Evolutionary conservation across 2,797 vertebrate genomes (phyloP), one percentile per base, ranked within the genome.

Genomic region (Neostethus bicornis): DNA sequence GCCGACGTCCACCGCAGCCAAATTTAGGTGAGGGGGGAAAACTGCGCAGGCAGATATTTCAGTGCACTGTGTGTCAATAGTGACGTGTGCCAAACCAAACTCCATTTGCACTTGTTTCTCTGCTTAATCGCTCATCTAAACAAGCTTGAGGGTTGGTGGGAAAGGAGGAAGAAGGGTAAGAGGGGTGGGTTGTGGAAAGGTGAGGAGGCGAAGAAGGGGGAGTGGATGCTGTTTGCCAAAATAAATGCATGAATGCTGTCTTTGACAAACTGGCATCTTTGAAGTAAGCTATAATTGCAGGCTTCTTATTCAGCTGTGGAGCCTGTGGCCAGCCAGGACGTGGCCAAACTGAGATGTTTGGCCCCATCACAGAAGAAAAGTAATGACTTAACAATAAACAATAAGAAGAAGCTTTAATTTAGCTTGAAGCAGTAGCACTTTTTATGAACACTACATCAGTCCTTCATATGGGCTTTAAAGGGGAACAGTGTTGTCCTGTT

Each of bases 211-310:
- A 43, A 71, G 67, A 72, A 56, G 59, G 73, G 76, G 75, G 72
- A 61, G 76, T 75, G 73, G 71, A n/a, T 26, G 45, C 72, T 72
- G 75, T 77, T 83, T 81, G 87, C 88, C 85, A 86, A 90, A 90
- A 89, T 90, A 85, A 89, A 88, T 86, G 81, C 79, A 90, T 91
- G 91, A 92, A 92, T 91, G 84, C 82, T 41, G 79, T 87, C 90
- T 91, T 91, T 92, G 85, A 92, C 83, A 82, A 80, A 80, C 73
- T 80, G 83, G 75, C 81, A 83, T 79, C 85, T 92, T 91, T 92
- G 90, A 91, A 91, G 88, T 85, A 70, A 77, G 77, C 83, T 88
- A 85, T 88, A 91, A 90, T 89, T 86, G 88, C 86, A 81, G 77
- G 75, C 78, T 84, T 86, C 86, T 85, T 83, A 87, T 88, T 76